These are phyloP conservation scores for Caiman crocodilus DNA, from an alignment of 2,797 vertebrate species.

Conservation along the genomic window DNA sequence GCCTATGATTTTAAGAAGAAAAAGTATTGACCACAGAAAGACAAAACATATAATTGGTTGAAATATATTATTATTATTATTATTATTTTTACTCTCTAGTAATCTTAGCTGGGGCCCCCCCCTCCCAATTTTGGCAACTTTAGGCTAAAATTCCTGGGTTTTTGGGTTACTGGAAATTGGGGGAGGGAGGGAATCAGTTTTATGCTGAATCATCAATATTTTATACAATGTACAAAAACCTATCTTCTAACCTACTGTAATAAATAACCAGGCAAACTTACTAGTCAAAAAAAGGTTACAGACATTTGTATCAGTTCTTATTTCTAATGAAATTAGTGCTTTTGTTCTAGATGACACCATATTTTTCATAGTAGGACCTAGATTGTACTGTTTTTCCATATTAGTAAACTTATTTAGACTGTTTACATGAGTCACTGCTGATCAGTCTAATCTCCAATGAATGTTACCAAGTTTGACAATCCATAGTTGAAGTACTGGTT, in stretches of 20 bases:
- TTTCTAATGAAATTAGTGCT: not conserved
- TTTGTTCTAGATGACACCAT: not conserved
- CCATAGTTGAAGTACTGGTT: not conserved
- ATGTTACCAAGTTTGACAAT: not conserved
- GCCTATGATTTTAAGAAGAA: too few relatives aligned
- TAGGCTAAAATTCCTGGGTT: not conserved
- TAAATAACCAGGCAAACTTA: not conserved
- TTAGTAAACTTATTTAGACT: not conserved
- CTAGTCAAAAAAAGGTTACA: not conserved
- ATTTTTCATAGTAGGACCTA: not conserved
- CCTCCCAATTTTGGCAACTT: not conserved
- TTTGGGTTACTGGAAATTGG: not conserved
- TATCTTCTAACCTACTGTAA: not conserved
- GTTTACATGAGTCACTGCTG: fast-evolving
- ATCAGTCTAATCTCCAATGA: not conserved
- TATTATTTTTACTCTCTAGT: not conserved
- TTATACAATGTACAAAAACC: not conserved
- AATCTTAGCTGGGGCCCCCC: not conserved
- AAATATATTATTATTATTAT: not conserved
- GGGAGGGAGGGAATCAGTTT: not conserved
- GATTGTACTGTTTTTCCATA: not conserved
- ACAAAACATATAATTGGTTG: not conserved
- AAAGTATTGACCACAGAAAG: not conserved
- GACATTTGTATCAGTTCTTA: not conserved
- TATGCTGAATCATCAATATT: not conserved